phyloP scores from a whole-genome alignment of 2,888 invertebrate genomes.

The Andrena praecox region DNA sequence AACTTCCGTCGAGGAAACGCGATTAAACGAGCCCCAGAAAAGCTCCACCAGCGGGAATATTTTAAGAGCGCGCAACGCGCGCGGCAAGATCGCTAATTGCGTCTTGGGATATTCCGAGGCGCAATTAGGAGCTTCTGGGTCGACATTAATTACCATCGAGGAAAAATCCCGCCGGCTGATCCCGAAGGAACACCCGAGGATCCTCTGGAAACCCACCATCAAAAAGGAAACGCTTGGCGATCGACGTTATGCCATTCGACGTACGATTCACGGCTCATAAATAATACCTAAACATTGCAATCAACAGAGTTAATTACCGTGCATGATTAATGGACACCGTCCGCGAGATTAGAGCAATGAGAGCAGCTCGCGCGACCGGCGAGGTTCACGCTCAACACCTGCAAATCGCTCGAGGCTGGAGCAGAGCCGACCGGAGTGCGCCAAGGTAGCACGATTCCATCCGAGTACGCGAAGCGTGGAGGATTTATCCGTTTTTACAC shows the following conservation, averaged over 20 bases:
- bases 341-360: constrained; percentile 8
- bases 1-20: constrained; percentile 24
- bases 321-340: constrained; percentile 16
- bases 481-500: constrained; percentile 57
- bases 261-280: background rate
- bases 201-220: background rate
- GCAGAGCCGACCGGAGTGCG: background rate
- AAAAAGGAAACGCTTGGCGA: background rate
- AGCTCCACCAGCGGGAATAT: constrained; percentile 19
- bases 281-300: constrained; percentile 35
- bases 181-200: background rate
- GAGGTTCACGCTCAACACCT: constrained; percentile 22
- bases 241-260: background rate
- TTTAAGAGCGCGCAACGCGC: constrained; percentile 20
- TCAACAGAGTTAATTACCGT: constrained; percentile 39
- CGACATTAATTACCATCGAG: constrained; percentile 20
- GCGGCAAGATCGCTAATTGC: background rate
- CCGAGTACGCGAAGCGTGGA: constrained; percentile 27
- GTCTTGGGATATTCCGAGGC: constrained; percentile 19
- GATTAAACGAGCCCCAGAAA: constrained; percentile 28
- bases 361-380: background rate
- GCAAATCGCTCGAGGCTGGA: constrained; percentile 10
- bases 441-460: constrained; percentile 21
- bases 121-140: constrained; percentile 21
- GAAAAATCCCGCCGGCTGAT: background rate